Percentiles rank a stretch among this genome's conserved stretches.
phyloP scores from a whole-genome alignment of 2,888 invertebrate genomes.

The Erebia palarica region DNA sequence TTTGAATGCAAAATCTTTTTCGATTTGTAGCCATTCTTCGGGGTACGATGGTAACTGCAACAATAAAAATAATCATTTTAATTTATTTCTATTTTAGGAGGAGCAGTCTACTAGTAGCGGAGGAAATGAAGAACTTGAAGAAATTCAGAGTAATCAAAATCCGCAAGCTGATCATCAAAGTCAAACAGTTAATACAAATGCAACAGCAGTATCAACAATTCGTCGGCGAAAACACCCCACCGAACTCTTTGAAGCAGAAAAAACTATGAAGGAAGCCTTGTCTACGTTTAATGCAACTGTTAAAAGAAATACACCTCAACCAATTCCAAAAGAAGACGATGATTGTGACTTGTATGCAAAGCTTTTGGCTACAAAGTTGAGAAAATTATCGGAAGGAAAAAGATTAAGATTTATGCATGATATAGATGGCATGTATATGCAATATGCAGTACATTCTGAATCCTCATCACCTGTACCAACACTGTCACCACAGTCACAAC shows the following conservation, averaged over 20 bases:
- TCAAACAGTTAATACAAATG: slow-evolving; percentile 1
- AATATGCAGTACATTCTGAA: too few relatives aligned
- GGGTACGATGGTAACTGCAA: too few relatives aligned
- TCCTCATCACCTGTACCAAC: too few relatives aligned
- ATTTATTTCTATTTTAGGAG: slow-evolving; percentile 29
- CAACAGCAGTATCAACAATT: background rate
- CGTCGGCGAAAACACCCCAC: slow-evolving; percentile 14
- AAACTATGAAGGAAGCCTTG: slow-evolving; percentile 39
- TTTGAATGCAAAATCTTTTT: too few relatives aligned
- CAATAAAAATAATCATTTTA: slow-evolving; percentile 30
- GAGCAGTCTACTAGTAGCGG: slow-evolving; percentile 24
- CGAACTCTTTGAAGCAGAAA: slow-evolving; percentile 33
- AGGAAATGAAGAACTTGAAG: slow-evolving; percentile 1
- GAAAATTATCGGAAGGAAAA: too few relatives aligned
- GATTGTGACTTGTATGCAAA: too few relatives aligned
- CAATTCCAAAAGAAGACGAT: too few relatives aligned
- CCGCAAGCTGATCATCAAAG: slow-evolving; percentile 1
- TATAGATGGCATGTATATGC: too few relatives aligned
- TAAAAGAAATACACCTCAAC: slow-evolving; percentile 37
- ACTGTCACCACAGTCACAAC: too few relatives aligned
- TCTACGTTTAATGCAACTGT: slow-evolving; percentile 37
- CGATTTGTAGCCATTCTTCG: too few relatives aligned
- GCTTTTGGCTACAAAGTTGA: too few relatives aligned
- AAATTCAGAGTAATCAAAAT: background rate
- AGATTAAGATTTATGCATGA: too few relatives aligned